Evolutionary conservation across 2,113 vertebrate genomes (phyloP), one percentile per base, ranked within the genome.

Genomic region (Nothobranchius furzeri): DNA sequence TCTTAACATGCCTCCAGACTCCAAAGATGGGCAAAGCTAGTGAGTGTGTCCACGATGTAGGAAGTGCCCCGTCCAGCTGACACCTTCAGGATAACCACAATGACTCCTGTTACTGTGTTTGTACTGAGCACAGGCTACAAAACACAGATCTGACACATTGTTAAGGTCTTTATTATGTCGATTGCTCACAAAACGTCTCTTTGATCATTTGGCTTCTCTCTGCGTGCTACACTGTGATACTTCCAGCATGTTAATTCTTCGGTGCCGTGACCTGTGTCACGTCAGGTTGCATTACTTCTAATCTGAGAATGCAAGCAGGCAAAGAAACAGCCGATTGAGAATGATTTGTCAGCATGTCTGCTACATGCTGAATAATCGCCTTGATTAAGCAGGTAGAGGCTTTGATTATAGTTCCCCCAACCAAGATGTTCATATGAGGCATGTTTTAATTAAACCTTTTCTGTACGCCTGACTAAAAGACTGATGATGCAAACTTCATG

Each of bases 1-100:
- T 88, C 75, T 82, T 86, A 89, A 85, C 73, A 54, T 75, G 70
- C 59, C 70, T 75, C 45, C 60, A 60, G 45, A 65, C 54, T 59
- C 36, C 30, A 6, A 42, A 24, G 35, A 65, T 68, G 64, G 45
- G 48, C 35, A 67, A 20, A 56, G 13, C 37, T 60, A 46, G 37
- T n/a, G 47, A 52, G 35, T 71, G 69, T 78, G 58, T 64, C 50
- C 48, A 66, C 59, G 60, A 24, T 73, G 11, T 45, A n/a, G 42
- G 36, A 61, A 58, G 60, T 60, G 7, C 43, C 45, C 15, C 15
- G 2, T 30, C 30, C 37, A 40, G 37, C 9, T 7, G 37, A 15
- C 15, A 49, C 9, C 47, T n/a, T 8, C 12, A 48, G 36, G 4
- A 37, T 37, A 65, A 12, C 46, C 59, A 36, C 30, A 12, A 53